A percentile compares a stretch with the other conserved stretches of the same genome.
Evolutionary conservation across 1,140 invertebrate species (phyloP).

Genomic region (Drosophila ironensis): DNA sequence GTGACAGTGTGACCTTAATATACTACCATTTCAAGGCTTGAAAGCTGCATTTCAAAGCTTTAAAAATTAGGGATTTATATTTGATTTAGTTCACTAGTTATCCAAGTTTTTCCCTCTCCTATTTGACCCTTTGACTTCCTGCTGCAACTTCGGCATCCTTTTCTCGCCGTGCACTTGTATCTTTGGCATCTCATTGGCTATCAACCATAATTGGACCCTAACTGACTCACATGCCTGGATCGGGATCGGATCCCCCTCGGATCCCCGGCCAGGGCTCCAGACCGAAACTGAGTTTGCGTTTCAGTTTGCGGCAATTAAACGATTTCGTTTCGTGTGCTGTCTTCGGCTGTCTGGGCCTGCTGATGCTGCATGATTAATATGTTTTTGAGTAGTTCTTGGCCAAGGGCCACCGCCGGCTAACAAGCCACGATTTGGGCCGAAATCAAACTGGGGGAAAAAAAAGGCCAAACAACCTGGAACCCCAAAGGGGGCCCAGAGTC

Average conservation of each 20-base stretch:
- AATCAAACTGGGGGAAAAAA: neutral
- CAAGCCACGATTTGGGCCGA: constrained; percentile 39
- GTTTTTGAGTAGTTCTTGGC: constrained; percentile 76
- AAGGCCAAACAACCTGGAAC: constrained; percentile 13
- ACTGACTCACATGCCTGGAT: constrained; percentile 50
- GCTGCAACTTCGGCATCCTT: neutral
- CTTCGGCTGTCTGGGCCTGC: constrained; percentile 37
- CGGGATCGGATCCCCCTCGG: too few species aligned
- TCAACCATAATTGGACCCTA: constrained; percentile 46
- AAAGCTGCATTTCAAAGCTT: too few species aligned
- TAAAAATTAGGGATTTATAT: too few species aligned
- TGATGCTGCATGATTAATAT: constrained; percentile 69
- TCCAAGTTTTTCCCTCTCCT: too few species aligned
- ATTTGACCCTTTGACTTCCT: neutral
- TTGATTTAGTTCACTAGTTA: too few species aligned
- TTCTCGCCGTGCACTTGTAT: constrained; percentile 1
- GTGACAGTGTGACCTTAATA: too few species aligned
- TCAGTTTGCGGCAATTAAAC: constrained; percentile 63
- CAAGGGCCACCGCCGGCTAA: constrained; percentile 55
- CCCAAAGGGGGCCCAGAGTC: too few species aligned
- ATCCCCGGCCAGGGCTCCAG: neutral
- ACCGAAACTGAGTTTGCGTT: constrained; percentile 3
- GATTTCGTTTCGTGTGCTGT: constrained; percentile 56
- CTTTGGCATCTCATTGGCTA: constrained; percentile 14
- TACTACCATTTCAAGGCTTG: too few species aligned